Evolutionary conservation across 2,113 vertebrate species (phyloP).

Genomic region (Oreocharis arfaki): DNA sequence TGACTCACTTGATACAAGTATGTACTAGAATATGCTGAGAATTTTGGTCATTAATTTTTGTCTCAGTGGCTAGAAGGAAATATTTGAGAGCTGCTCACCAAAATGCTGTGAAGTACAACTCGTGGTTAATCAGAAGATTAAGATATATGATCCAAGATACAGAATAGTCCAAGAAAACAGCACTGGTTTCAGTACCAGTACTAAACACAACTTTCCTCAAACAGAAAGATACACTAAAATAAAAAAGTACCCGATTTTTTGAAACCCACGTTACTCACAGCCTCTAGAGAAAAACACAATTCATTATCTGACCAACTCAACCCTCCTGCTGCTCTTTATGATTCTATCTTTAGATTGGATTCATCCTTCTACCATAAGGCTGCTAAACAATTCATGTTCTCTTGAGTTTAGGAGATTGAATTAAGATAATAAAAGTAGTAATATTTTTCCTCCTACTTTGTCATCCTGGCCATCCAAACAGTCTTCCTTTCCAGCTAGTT

Average conservation of each 20-base stretch:
- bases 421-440: neutral
- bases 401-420: neutral
- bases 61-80: neutral
- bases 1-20: neutral
- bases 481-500: neutral
- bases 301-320: neutral
- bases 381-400: neutral
- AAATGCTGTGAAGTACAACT: neutral
- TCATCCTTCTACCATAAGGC: neutral
- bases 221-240: neutral
- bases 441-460: constrained; percentile 31
- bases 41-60: neutral
- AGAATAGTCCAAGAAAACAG: neutral
- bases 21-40: neutral
- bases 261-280: neutral
- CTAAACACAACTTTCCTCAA: neutral
- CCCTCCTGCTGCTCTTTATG: neutral
- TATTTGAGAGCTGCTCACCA: neutral
- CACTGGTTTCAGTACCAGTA: neutral
- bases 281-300: neutral
- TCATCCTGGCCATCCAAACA: neutral
- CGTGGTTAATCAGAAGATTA: neutral
- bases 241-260: neutral
- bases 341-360: neutral
- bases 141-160: neutral